Evolutionary conservation across 2,113 vertebrate genomes (phyloP).

Genomic region (Nipponia nippon): DNA sequence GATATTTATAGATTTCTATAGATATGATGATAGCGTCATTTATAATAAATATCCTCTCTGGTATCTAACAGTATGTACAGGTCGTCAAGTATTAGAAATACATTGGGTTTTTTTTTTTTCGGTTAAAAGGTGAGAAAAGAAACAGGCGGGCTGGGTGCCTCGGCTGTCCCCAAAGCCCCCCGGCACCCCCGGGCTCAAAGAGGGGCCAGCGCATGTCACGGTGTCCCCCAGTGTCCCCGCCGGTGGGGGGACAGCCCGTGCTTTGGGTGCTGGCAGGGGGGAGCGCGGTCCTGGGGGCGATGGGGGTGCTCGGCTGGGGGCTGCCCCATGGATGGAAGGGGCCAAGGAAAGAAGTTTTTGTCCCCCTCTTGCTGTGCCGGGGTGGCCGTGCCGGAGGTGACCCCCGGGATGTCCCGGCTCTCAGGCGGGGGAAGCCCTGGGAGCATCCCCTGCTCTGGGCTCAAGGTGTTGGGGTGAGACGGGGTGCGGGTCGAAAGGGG

Average conservation of each 20-base stretch:
- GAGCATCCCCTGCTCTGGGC: neutral
- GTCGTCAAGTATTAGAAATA: constrained; percentile 16
- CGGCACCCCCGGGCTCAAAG: neutral
- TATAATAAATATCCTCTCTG: constrained; percentile 4
- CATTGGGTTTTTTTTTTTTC: neutral
- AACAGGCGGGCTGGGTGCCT: neutral
- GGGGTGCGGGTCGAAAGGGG: neutral
- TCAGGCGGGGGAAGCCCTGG: neutral
- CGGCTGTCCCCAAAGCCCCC: neutral
- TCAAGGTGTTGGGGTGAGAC: neutral
- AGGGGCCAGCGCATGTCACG: neutral
- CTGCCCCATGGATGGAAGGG: neutral
- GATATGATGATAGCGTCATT: neutral
- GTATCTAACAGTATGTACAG: neutral
- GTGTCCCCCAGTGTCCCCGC: neutral
- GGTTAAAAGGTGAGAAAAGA: neutral
- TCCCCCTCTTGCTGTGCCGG: accelerated
- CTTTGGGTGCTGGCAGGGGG: neutral
- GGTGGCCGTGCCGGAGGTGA: neutral
- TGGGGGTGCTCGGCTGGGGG: neutral
- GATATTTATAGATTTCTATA: neutral
- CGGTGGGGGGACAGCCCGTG: neutral
- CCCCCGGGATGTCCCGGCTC: accelerated
- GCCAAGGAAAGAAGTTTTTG: neutral
- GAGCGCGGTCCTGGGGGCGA: neutral